phyloP scores from a whole-genome alignment of 1,140 invertebrate genomes.

The Probaryconus sp. region DNA sequence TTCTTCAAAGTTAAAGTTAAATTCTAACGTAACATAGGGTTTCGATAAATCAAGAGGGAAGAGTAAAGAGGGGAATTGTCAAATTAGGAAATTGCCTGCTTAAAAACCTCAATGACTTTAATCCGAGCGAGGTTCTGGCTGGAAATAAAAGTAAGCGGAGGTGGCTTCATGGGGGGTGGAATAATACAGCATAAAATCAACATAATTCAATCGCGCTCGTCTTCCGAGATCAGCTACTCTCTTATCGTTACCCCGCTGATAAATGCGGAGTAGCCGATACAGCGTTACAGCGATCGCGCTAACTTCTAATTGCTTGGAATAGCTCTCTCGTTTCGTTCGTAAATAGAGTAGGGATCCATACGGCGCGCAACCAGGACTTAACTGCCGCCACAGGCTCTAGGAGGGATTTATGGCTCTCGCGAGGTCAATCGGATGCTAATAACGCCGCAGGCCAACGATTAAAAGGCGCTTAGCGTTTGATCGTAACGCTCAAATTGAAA shows the following conservation, averaged over 20 bases:
- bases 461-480: constrained; percentile 58
- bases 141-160: constrained; percentile 70
- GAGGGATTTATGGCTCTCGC: constrained; percentile 58
- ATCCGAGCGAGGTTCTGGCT: constrained; percentile 64
- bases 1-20: too few species aligned
- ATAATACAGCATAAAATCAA: constrained; percentile 77
- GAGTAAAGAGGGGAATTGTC: constrained; percentile 57
- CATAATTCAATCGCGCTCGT: constrained; percentile 77
- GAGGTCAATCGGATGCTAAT: constrained; percentile 64
- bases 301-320: constrained; percentile 55
- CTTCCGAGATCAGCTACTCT: constrained; percentile 72
- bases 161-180: constrained; percentile 64
- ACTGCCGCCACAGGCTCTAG: constrained; percentile 22
- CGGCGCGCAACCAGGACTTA: constrained; percentile 30
- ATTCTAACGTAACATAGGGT: too few species aligned
- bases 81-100: constrained; percentile 78
- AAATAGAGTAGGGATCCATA: constrained; percentile 50
- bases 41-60: too few species aligned
- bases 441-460: constrained; percentile 55
- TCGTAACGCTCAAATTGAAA: constrained; percentile 48
- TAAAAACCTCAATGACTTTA: constrained; percentile 77
- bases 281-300: constrained; percentile 28
- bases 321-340: constrained; percentile 40
- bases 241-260: constrained; percentile 65
- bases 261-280: constrained; percentile 62